Conservation (phyloP, 2,888 invertebrate genomes). For the Hirtodrosophila duncani region DNA sequence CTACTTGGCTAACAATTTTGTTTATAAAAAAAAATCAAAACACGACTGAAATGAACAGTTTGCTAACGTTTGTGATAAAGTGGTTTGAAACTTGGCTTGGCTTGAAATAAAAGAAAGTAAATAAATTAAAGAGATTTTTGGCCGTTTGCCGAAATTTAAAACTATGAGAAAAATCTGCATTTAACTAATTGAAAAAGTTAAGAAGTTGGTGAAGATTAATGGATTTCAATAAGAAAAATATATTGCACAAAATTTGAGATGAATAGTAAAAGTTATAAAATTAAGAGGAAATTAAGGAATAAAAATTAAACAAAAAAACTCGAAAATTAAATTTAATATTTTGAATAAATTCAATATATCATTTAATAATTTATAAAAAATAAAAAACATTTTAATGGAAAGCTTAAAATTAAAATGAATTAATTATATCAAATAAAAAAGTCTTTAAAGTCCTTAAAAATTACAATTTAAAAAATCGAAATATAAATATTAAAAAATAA, state of each 20-base stretch:
- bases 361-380: too few species aligned
- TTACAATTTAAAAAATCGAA: background rate
- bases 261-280: background rate
- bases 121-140: slow-evolving; percentile 22
- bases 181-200: slow-evolving; percentile 50
- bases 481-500: background rate
- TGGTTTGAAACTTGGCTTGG: slow-evolving; percentile 43
- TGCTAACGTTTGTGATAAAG: slow-evolving; percentile 46
- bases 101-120: slow-evolving; percentile 18
- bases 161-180: slow-evolving; percentile 50
- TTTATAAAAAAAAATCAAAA: slow-evolving; percentile 24
- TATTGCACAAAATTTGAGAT: background rate
- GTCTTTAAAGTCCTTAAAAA: too few species aligned
- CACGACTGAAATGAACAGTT: slow-evolving; percentile 8
- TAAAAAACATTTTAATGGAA: too few species aligned
- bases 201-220: slow-evolving; percentile 6
- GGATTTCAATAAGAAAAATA: slow-evolving; percentile 24
- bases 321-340: too few species aligned
- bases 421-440: too few species aligned
- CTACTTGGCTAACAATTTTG: slow-evolving; percentile 13
- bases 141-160: slow-evolving; percentile 52
- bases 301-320: too few species aligned
- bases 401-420: too few species aligned
- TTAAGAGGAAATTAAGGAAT: background rate
- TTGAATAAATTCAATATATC: too few species aligned